Evolutionary conservation across 2,797 vertebrate species (phyloP).

Genomic region (Psittacula echo): DNA sequence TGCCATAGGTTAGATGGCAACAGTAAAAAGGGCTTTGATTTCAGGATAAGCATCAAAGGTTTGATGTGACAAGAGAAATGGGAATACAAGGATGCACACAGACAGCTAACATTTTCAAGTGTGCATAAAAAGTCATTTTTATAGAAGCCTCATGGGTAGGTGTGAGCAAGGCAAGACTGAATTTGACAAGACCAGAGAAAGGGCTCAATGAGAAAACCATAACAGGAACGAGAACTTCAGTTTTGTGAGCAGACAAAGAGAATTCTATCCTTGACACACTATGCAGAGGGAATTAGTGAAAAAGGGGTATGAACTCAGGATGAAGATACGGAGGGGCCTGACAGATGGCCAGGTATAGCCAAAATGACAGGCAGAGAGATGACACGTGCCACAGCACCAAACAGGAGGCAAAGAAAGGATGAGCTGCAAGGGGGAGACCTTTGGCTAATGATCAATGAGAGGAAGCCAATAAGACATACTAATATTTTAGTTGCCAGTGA

Average conservation of each 20-base stretch:
- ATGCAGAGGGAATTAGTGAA: not conserved
- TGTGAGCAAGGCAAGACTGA: not conserved
- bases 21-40: not conserved
- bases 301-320: not conserved
- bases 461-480: not conserved
- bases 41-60: not conserved
- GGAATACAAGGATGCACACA: not conserved
- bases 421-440: not conserved
- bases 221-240: not conserved
- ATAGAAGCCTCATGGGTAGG: not conserved
- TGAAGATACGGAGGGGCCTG: not conserved
- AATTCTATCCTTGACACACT: not conserved
- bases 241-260: not conserved
- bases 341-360: not conserved
- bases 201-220: not conserved
- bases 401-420: not conserved
- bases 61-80: not conserved
- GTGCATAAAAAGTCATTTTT: not conserved
- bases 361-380: not conserved
- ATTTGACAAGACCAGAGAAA: not conserved
- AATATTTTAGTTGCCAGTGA: not conserved
- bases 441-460: not conserved
- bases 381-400: not conserved
- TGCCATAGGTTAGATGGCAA: not conserved
- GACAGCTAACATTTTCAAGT: not conserved